Evolutionary conservation across 2,888 invertebrate genomes (phyloP).

Genomic region (Acleris laterana): DNA sequence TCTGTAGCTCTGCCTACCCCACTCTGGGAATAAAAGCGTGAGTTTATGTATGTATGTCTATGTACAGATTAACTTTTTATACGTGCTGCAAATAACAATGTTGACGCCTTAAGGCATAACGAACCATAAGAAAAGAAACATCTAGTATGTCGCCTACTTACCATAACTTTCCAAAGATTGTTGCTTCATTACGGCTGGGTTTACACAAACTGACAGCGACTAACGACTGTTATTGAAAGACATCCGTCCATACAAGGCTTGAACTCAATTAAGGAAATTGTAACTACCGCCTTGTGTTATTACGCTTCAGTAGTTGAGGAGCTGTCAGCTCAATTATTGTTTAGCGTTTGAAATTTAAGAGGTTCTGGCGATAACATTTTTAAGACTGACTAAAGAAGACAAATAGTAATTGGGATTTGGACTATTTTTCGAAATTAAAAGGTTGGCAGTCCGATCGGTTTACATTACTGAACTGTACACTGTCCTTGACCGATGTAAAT

Average conservation of each 20-base stretch:
- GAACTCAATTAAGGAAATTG: conserved; percentile 26
- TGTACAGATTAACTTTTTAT: too few relatives aligned
- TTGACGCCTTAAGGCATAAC: too few relatives aligned
- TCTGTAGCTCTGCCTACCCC: too few relatives aligned
- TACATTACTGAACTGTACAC: too few relatives aligned
- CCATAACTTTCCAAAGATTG: neutral
- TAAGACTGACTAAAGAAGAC: neutral
- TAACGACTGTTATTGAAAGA: conserved; percentile 23
- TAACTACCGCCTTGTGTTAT: conserved; percentile 8
- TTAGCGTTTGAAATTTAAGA: neutral
- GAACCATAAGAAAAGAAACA: too few relatives aligned
- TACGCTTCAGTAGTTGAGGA: conserved; percentile 11
- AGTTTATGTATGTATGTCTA: too few relatives aligned
- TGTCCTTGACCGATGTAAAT: too few relatives aligned
- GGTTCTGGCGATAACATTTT: neutral
- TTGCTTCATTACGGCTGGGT: conserved; percentile 1
- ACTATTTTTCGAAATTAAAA: too few relatives aligned
- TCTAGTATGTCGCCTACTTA: neutral
- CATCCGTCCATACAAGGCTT: conserved; percentile 24
- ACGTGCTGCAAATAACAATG: too few relatives aligned
- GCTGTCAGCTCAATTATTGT: conserved; percentile 4
- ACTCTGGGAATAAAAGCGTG: too few relatives aligned
- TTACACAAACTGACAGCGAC: conserved; percentile 14
- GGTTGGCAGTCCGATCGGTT: too few relatives aligned
- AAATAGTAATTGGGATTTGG: too few relatives aligned